Evolutionary conservation across 2,888 invertebrate genomes (phyloP).

Genomic region (Limnephilus auricula): DNA sequence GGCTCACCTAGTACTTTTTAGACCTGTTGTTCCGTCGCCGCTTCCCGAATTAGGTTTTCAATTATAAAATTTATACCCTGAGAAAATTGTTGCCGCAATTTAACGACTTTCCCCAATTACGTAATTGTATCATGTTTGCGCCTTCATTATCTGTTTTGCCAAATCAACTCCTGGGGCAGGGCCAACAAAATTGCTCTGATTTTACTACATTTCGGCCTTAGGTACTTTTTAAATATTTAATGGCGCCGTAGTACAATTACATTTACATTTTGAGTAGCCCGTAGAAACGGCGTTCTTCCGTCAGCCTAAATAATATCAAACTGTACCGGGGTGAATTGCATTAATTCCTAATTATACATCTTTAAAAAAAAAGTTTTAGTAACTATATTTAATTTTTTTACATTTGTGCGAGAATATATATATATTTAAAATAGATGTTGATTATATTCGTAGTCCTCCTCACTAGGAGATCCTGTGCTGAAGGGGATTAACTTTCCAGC

Average conservation of each 20-base stretch:
- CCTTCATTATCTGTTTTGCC: constrained; percentile 62
- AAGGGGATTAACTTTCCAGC: too few species aligned
- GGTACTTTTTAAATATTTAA: not conserved
- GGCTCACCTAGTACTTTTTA: not conserved
- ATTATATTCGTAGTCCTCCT: too few species aligned
- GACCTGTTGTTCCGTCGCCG: not conserved
- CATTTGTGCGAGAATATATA: too few species aligned
- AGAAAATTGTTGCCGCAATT: constrained; percentile 61
- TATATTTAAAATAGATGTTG: too few species aligned
- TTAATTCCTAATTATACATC: too few species aligned
- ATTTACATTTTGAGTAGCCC: not conserved
- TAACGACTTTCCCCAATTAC: constrained; percentile 65
- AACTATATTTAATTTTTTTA: too few species aligned
- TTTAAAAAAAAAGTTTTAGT: too few species aligned
- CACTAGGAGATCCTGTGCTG: too few species aligned
- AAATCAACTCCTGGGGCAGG: constrained; percentile 42
- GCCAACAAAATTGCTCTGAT: not conserved
- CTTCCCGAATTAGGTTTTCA: constrained; percentile 65
- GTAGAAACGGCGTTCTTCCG: not conserved
- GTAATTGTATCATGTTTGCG: constrained; percentile 65
- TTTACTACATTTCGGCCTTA: not conserved
- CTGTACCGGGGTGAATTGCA: not conserved
- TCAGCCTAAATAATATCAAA: not conserved
- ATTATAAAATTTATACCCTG: constrained; percentile 63
- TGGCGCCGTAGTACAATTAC: not conserved